Conservation (phyloP, 2,888 invertebrate genomes). For the Odontothrips loti region DNA sequence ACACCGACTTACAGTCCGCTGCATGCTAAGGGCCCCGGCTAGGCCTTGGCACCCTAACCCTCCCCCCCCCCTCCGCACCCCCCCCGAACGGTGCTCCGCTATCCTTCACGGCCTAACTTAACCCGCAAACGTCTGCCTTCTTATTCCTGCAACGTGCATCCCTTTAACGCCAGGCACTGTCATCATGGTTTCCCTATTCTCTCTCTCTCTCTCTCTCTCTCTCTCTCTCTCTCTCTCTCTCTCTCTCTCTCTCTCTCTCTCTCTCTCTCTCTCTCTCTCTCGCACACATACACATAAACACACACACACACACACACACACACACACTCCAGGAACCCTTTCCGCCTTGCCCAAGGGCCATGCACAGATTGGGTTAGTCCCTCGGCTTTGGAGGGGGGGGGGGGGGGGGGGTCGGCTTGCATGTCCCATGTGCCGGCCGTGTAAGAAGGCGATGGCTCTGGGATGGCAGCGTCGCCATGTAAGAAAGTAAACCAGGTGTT, state of each 20-base stretch:
- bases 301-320: not conserved
- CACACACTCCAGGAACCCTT: not conserved
- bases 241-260: too few relatives aligned
- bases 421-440: not conserved
- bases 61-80: not conserved
- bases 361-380: not conserved
- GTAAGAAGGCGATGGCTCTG: constrained; percentile 6
- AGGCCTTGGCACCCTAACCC: not conserved
- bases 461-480: not conserved
- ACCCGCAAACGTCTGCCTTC: too few relatives aligned
- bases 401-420: too few relatives aligned
- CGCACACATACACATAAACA: too few relatives aligned
- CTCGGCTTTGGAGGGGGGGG: too few relatives aligned
- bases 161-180: not conserved
- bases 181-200: not conserved
- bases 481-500: not conserved
- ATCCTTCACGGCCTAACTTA: too few relatives aligned
- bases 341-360: not conserved
- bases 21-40: not conserved
- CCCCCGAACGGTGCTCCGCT: not conserved
- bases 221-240: too few relatives aligned
- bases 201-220: too few relatives aligned
- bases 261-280: too few relatives aligned
- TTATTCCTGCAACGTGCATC: not conserved
- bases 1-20: not conserved